Evolutionary conservation across 1,140 invertebrate species (phyloP), one percentile per base, ranked within the genome.

Genomic region (Daktulosphaira vitifoliae): DNA sequence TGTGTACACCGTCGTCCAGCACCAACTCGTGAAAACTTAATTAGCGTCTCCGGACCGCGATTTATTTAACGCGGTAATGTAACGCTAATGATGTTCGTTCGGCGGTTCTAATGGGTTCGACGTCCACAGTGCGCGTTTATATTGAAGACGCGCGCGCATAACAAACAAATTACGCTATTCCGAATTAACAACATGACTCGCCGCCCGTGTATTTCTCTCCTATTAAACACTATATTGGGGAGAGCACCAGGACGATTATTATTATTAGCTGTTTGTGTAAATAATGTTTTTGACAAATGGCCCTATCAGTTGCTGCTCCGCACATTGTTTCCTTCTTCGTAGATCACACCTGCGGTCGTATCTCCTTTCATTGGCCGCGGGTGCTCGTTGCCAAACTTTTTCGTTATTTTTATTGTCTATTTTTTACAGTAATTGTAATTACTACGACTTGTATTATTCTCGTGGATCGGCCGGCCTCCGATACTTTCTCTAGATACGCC

Each of bases 21-120:
- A 26, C 39, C 26, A 39, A 59, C 53, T 44, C 39, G 56, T 62
- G 26, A 62, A 62, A 62, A 62, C 56, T 62, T 62, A 62, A 62
- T 62, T 62, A 62, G 42, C 56, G 56, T 62, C 53, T 8, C 3
- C 53, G 53, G 38, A 15, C 20, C 39, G 23, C 25, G 42, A 62
- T 62, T 62, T 62, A 48, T 62, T 62, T 62, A 62, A 62, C 29
- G 11, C 29, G 56, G 20, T 48, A 62, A 62, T 56, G 37, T 62
- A 48, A 62, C 56, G 56, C 25, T 62, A 62, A 62, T 62, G 54
- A 59, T 23, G 54, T 38, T 37, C 37, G 38, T 38, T 15, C 53
- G 16, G 26, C 25, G 39, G 20, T 46, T 22, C 20, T 13, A 16
- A 16, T n/a, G 39, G 39, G 11, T n/a, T 11, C 39, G 15, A 33